Base-by-base conservation (phyloP, 2,113 vertebrate species). In the Murina feae region DNA sequence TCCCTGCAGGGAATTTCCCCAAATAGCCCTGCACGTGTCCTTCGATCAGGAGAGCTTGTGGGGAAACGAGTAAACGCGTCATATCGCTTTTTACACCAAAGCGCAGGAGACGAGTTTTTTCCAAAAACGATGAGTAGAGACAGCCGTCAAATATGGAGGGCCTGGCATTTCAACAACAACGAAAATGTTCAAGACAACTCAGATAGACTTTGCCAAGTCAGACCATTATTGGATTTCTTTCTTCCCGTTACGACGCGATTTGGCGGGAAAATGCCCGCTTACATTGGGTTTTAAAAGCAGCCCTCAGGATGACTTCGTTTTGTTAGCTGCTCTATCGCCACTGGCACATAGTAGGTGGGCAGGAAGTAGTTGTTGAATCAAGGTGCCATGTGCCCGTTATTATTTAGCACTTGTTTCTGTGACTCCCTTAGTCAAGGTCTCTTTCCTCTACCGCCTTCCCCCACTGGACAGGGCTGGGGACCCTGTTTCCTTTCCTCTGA, bases 1-100 rank as follows among this genome's bases (percentile, higher is more conserved):
- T 89, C n/a, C 81, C n/a, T 91, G 21, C 10, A 63, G 66, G 65
- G 51, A 80, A 69, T 39, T 44, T 92, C n/a, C 80, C 53, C 35
- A n/a, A 20, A 66, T n/a, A 65, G 35, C 8, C 58, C 30, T 0
- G 10, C 42, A 30, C 32, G 18, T 69, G 66, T 69, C 44, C 20
- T 63, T 30, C 28, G 71, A 69, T 72, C 9, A 12, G 1, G 55
- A 80, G 60, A 66, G 12, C 47, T 66, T n/a, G n/a, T n/a, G n/a
- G n/a, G n/a, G n/a, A n/a, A n/a, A n/a, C n/a, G n/a, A n/a, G n/a
- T n/a, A n/a, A n/a, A n/a, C n/a, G n/a, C n/a, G n/a, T n/a, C n/a
- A n/a, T n/a, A n/a, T n/a, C n/a, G n/a, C n/a, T n/a, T n/a, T n/a
- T n/a, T n/a, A n/a, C n/a, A n/a, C n/a, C n/a, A n/a, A n/a, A n/a